These are phyloP conservation scores for Gambusia affinis DNA, from an alignment of 2,113 vertebrate genomes.

Conservation along the genomic window DNA sequence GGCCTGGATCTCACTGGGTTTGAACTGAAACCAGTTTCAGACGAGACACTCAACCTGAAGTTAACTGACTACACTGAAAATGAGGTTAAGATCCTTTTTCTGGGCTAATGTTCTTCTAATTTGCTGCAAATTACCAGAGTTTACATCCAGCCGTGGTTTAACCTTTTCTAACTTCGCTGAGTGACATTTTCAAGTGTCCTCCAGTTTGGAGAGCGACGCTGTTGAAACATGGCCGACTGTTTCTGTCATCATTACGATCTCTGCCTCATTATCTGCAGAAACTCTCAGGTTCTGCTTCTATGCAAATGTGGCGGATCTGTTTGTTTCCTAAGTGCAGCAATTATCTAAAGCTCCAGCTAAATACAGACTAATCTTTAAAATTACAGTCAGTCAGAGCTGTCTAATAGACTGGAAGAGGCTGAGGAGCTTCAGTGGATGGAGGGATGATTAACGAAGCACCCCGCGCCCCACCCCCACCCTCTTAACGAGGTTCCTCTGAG, in stretches of 20 bases:
- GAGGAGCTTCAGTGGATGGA: too few relatives aligned
- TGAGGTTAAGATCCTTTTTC: neutral
- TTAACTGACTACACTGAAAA: too few relatives aligned
- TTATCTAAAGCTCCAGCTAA: neutral
- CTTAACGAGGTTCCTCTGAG: neutral
- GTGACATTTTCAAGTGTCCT: constrained; percentile 32
- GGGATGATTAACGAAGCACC: too few relatives aligned
- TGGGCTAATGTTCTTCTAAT: constrained; percentile 9
- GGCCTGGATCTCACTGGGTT: too few relatives aligned
- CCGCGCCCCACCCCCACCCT: neutral
- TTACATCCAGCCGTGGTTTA: constrained; percentile 19
- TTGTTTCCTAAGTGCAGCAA: neutral
- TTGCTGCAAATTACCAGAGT: constrained; percentile 21
- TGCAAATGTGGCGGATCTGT: neutral
- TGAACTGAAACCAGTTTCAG: too few relatives aligned
- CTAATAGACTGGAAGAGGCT: neutral
- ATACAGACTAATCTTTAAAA: neutral
- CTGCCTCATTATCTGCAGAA: constrained; percentile 22
- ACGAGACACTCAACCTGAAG: too few relatives aligned
- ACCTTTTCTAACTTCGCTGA: constrained; percentile 35
- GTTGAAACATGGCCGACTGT: constrained; percentile 1
- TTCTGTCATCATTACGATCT: constrained; percentile 17
- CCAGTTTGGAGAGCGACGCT: neutral
- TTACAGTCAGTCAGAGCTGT: neutral
- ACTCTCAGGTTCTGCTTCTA: constrained; percentile 1